These are phyloP conservation scores for Tonatia bakeri DNA, from an alignment of 2,113 vertebrate species.

Conservation along the genomic window DNA sequence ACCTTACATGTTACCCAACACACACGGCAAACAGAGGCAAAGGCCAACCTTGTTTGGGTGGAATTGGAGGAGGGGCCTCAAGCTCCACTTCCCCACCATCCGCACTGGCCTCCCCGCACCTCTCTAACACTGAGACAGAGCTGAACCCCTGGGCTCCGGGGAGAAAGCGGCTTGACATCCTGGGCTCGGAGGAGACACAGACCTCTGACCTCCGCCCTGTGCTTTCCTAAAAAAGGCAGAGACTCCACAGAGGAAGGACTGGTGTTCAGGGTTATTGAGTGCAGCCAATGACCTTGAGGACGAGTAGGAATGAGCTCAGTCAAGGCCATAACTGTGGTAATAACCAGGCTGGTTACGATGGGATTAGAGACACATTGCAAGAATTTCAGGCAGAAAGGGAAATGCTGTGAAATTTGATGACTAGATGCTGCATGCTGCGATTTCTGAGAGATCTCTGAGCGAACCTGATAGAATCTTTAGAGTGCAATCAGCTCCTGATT, in stretches of 20 bases:
- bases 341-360: neutral
- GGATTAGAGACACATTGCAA: neutral
- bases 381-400: neutral
- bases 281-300: neutral
- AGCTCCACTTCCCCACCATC: neutral
- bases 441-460: neutral
- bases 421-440: neutral
- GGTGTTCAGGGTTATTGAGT: neutral
- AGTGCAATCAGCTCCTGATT: neutral
- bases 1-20: neutral
- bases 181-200: neutral
- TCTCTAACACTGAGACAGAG: too few relatives aligned
- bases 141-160: neutral
- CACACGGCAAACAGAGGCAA: neutral
- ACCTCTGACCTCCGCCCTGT: neutral
- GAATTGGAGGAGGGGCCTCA: neutral
- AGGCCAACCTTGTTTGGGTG: neutral
- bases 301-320: conserved; percentile 51
- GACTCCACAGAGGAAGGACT: neutral
- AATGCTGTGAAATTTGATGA: neutral
- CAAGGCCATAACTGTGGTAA: conserved; percentile 40
- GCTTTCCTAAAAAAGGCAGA: neutral
- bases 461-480: neutral
- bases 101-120: neutral
- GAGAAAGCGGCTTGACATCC: neutral